Base-by-base conservation (phyloP, 2,888 invertebrate genomes). In the Erebia epiphron region DNA sequence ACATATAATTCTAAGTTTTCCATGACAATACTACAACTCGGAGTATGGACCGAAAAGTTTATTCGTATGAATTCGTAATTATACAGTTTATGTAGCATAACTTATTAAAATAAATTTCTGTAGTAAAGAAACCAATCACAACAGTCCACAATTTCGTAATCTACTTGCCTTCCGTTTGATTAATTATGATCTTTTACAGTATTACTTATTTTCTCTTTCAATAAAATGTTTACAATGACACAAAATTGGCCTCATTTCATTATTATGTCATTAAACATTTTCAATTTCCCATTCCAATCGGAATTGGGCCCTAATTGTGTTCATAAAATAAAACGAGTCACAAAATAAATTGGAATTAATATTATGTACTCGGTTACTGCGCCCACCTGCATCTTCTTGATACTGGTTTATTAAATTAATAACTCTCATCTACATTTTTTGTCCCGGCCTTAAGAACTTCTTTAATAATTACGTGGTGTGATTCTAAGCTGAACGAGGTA, bases 341-440 rank as follows among this genome's bases (percentile, higher is more conserved):
- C 63, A 52, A 54, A 65, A 65, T 65, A 54, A 54, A 65, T 56
- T 52, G 52, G 50, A 65, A 65, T 65, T 65, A 65, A 65, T 54
- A 63, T 63, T 63, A 54, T 65, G 65, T 54, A 54, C 52, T 65
- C 13, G 41, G 52, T 41, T 41, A 54, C 14, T 8, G n/a, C 14
- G 21, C 54, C 18, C 65, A 35, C 14, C 65, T 41, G 54, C 13
- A 16, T 3, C 16, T 5, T 54, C 54, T 65, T 65, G 65, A 65
- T 65, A 65, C 52, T 65, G 41, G 52, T 26, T 41, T 43, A 11
- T 52, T 54, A 4, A 13, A 58, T 58, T 1, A 14, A 18, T 11
- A 46, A 11, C 46, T 46, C 46, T 13, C 11, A 46, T 11, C 35
- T 35, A 35, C 1, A 35, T 35, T 35, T 35, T 35, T 1, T 26